A percentile compares a stretch with the other conserved stretches of the same genome.
These are phyloP conservation scores for Drosophila virilis DNA, from an alignment of 1,140 invertebrate genomes.

Conservation along the genomic window DNA sequence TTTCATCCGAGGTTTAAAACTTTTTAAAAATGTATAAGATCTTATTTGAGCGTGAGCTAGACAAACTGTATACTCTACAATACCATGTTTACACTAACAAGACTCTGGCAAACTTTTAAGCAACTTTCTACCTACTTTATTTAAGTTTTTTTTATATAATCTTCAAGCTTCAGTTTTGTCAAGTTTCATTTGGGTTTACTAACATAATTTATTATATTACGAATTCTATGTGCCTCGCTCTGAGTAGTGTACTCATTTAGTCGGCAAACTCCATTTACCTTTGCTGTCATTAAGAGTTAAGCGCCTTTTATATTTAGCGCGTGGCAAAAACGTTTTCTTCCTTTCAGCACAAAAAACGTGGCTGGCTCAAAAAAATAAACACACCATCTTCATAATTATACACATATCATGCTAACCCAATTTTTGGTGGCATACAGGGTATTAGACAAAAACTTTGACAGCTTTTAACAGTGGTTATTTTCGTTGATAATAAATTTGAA, in stretches of 20 bases:
- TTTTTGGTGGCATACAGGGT: conserved; percentile 5
- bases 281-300: conserved; percentile 24
- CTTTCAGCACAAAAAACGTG: conserved; percentile 25
- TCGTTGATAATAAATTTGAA: conserved; percentile 21
- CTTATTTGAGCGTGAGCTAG: too few relatives aligned
- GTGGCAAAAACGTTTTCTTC: conserved; percentile 41
- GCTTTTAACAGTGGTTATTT: background rate
- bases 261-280: conserved; percentile 18
- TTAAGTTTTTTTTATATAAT: too few relatives aligned
- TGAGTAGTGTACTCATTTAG: background rate
- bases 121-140: background rate
- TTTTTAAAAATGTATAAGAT: too few relatives aligned
- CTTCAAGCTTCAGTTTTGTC: too few relatives aligned
- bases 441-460: conserved; percentile 5
- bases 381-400: background rate
- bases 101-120: background rate
- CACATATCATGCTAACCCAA: conserved; percentile 53
- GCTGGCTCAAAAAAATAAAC: conserved; percentile 5
- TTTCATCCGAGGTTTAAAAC: too few relatives aligned
- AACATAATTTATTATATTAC: too few relatives aligned
- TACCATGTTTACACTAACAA: too few relatives aligned
- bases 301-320: conserved; percentile 42
- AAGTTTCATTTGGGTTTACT: background rate
- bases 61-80: too few relatives aligned
- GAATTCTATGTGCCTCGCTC: background rate